Base-by-base conservation (phyloP, 2,797 vertebrate species). In the Thunnus albacares region DNA sequence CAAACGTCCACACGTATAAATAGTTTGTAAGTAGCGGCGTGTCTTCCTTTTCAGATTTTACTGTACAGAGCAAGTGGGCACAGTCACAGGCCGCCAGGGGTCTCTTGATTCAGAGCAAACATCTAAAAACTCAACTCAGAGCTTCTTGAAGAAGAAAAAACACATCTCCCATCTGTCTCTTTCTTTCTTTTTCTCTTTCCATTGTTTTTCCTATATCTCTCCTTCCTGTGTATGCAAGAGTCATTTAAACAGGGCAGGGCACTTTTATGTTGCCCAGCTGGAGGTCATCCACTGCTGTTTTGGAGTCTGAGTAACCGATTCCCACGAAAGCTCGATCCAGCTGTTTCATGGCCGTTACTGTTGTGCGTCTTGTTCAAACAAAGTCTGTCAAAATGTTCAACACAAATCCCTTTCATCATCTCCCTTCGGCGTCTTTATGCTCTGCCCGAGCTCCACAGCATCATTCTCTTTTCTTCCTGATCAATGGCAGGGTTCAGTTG, bases 351-450 rank as follows among this genome's bases (percentile, higher is more conserved):
- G 83, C 57, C 22, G 5, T 79, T 77, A 88, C 71, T 65, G 90
- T 82, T 77, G 87, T 88, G 86, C 73, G 90, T 95, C 94, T 94
- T 93, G 92, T 95, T 92, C 94, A 80, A 80, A 88, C 64, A 83
- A 83, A 83, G 95, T 90, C 76, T 65, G 73, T 85, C 61, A 93
- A 91, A 90, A 81, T 74, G 85, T 89, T 95, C 81, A 94, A 94
- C 92, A 89, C 87, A 92, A 92, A 96, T 95, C 79, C 75, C 79
- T 90, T 90, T 92, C 67, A 93, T 96, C 92, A 88, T 94, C 96
- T 95, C 71, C 93, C 96, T 93, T 96, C 63, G n/a, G 94, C 92
- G 89, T 91, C 92, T 93, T 76, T 85, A 75, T 68, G 75, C 82
- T 69, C 61, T 64, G 83, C 53, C 62, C 24, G 17, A 84, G 84